Base-by-base conservation (phyloP, 2,888 invertebrate species). In the Galerucella calmariensis region DNA sequence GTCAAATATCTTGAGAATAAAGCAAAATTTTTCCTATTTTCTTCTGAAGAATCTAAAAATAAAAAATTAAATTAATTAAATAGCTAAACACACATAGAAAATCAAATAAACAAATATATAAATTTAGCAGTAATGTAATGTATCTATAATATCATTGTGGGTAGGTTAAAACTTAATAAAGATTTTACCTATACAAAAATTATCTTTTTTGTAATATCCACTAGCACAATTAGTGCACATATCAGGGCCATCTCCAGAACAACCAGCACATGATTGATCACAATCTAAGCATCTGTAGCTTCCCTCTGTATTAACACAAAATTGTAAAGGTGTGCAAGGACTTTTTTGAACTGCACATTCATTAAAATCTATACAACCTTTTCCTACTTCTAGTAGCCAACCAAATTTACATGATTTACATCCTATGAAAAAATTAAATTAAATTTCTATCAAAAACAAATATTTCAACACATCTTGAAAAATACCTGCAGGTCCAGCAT, bases 301-400 rank as follows among this genome's bases (percentile, higher is more conserved):
- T 9, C 98, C 97, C 70, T 95, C 94, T 12, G 92, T 94, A 85
- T 98, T 98, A 5, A 96, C 90, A 86, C 98, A 98, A 85, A 97
- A 97, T 84, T 97, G 92, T 83, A 93, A 91, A 1, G 89, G 88
- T 0, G 88, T 88, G 81, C 92, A 93, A 68, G 87, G 88, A 8
- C 88, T 81, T 16, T 88, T 87, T 12, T 88, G 84, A 46, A 89
- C 87, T 6, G 92, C 87, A 87, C 97, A 98, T 87, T 97, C 97
- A 84, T 97, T 93, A 0, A 96, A 85, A 85, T 97, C 97, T 58
- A 91, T 82, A 83, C 98, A 98, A 0, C 94, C 97, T 81, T 92
- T 91, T 44, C 93, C 93, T 0, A 91, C 88, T 75, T 93, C 90
- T 88, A 92, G 91, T 41, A 88, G 82, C 92, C 94, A 98, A 1